phyloP scores from a whole-genome alignment of 1,140 invertebrate species.

The Sweltsa coloradensis region DNA sequence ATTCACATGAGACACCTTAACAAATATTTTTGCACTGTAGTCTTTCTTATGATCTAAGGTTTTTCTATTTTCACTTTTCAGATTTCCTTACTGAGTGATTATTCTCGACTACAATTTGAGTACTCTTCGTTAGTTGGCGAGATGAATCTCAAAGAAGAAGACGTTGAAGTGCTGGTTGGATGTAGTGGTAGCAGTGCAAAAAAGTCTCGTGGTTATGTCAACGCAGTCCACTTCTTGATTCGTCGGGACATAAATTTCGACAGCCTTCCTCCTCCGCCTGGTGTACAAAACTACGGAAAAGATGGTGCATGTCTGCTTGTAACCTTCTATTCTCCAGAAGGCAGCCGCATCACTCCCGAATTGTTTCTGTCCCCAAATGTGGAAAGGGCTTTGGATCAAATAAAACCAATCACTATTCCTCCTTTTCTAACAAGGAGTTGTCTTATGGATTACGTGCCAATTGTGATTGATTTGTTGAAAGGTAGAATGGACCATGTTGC shows the following conservation, averaged over 20 bases:
- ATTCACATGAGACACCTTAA: too few species aligned
- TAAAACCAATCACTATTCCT: constrained; percentile 21
- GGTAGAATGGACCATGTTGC: constrained; percentile 30
- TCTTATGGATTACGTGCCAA: constrained; percentile 41
- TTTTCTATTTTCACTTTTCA: constrained; percentile 17
- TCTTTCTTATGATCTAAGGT: too few species aligned
- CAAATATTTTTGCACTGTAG: too few species aligned
- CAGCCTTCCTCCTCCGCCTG: constrained; percentile 19
- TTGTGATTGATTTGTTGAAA: constrained; percentile 36
- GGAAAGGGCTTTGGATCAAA: constrained; percentile 21
- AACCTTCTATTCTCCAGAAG: constrained; percentile 23
- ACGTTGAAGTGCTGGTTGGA: constrained; percentile 26
- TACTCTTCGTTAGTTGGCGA: constrained; percentile 23
- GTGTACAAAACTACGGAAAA: constrained; percentile 22
- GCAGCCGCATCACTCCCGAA: constrained; percentile 21
- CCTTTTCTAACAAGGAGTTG: constrained; percentile 24
- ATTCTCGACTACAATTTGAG: constrained; percentile 19
- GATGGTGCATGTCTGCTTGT: constrained; percentile 24
- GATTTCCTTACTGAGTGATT: constrained; percentile 23
- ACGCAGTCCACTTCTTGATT: constrained; percentile 25
- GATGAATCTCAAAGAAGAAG: constrained; percentile 19
- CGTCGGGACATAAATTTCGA: constrained; percentile 26
- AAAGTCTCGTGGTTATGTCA: neutral
- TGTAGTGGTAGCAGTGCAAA: constrained; percentile 8
- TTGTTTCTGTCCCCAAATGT: constrained; percentile 27